Percentiles rank a stretch among this genome's conserved stretches.
Conservation (phyloP, 2,113 vertebrate species). For the Erinaceus europaeus region DNA sequence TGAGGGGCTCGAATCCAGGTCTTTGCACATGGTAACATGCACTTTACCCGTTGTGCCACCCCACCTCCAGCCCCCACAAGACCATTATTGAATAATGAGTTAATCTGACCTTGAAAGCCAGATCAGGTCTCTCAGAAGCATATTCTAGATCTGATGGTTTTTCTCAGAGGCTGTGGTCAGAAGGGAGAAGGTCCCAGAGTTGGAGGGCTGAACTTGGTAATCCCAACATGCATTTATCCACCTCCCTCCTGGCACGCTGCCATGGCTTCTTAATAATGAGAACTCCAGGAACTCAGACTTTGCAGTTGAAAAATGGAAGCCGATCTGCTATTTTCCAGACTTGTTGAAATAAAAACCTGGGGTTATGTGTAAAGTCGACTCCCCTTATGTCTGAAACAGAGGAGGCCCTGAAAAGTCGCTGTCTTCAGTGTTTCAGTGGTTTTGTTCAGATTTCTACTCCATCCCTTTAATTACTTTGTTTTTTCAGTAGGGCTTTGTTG, state of each 20-base stretch:
- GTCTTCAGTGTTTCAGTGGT: not conserved
- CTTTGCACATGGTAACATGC: too few species aligned
- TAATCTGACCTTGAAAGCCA: not conserved
- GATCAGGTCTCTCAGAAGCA: not conserved
- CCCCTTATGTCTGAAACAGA: not conserved
- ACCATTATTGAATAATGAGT: not conserved
- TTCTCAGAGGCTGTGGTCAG: not conserved
- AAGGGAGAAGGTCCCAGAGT: not conserved
- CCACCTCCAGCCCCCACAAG: too few species aligned
- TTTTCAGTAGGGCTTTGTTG: too few species aligned
- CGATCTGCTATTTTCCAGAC: not conserved
- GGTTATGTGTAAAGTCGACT: not conserved
- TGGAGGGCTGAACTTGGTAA: not conserved
- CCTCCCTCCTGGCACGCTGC: not conserved
- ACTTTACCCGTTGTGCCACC: too few species aligned
- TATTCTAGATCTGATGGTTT: not conserved
- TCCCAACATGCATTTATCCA: fast-evolving
- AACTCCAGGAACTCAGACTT: not conserved
- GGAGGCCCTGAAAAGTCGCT: not conserved
- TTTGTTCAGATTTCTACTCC: not conserved
- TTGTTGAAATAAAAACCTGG: not conserved
- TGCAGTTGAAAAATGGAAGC: not conserved
- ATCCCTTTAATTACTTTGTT: not conserved
- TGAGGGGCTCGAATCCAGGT: too few species aligned
- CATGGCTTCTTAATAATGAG: fast-evolving